These are phyloP conservation scores for Drosophila serrata DNA, from an alignment of 1,140 invertebrate genomes.

Conservation along the genomic window DNA sequence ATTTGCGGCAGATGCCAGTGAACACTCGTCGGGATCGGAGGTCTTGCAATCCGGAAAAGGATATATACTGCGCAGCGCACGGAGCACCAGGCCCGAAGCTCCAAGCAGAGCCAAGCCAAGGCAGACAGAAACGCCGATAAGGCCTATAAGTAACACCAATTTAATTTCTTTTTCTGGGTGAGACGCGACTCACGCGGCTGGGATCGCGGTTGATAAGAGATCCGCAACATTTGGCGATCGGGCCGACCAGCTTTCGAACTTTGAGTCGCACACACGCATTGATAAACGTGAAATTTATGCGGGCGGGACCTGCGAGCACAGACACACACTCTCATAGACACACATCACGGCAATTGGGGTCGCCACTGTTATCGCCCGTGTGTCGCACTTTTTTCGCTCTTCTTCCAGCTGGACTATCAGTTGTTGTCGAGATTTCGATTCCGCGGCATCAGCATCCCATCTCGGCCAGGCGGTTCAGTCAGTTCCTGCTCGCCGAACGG, in stretches of 20 bases:
- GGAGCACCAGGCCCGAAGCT: background rate
- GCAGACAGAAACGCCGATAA: slow-evolving; percentile 47
- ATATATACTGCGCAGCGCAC: slow-evolving; percentile 43
- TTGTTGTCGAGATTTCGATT: slow-evolving; percentile 77
- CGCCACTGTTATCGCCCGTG: slow-evolving; percentile 58
- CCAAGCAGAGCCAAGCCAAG: slow-evolving; percentile 34
- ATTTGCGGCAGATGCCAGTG: slow-evolving; percentile 48
- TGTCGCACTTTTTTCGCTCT: slow-evolving; percentile 61
- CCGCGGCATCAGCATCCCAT: slow-evolving; percentile 55
- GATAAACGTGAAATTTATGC: slow-evolving; percentile 68
- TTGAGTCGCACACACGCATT: slow-evolving; percentile 53
- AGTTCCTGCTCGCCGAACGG: slow-evolving; percentile 76
- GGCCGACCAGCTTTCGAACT: slow-evolving; percentile 48
- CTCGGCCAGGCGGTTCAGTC: slow-evolving; percentile 55
- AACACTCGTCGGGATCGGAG: slow-evolving; percentile 41
- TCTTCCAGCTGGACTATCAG: slow-evolving; percentile 69
- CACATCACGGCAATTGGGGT: slow-evolving; percentile 53
- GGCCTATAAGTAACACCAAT: slow-evolving; percentile 46
- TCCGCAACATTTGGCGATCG: slow-evolving; percentile 55
- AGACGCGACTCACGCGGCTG: slow-evolving; percentile 32
- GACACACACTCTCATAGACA: slow-evolving; percentile 5
- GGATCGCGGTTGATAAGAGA: slow-evolving; percentile 48
- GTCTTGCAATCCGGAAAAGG: slow-evolving; percentile 54
- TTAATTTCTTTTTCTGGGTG: slow-evolving; percentile 33
- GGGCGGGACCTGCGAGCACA: slow-evolving; percentile 50